Percentiles rank a stretch among this genome's conserved stretches.
Evolutionary conservation across 2,113 vertebrate species (phyloP).

Genomic region (Mionectes macconnelli): DNA sequence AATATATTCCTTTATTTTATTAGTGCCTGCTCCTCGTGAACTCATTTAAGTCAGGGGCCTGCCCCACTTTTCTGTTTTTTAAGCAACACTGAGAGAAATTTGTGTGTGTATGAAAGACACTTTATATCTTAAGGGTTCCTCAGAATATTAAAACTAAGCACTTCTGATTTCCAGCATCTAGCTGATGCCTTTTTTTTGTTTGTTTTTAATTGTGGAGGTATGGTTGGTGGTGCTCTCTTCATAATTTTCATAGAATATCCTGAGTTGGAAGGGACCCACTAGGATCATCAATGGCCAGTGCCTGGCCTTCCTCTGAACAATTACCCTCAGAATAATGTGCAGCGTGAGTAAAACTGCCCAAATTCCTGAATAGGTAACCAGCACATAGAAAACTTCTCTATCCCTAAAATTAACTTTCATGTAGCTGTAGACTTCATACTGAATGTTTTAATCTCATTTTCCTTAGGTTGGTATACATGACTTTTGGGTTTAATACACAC

Average conservation of each 20-base stretch:
- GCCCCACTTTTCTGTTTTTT: not conserved
- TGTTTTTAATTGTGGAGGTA: not conserved
- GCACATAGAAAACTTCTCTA: not conserved
- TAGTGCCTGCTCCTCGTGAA: not conserved
- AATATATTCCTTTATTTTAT: too few relatives aligned
- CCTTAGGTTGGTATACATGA: not conserved
- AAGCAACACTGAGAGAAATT: not conserved
- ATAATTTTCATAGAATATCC: not conserved
- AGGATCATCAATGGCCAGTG: not conserved
- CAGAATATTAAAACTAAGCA: not conserved
- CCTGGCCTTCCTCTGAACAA: not conserved
- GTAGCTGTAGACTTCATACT: not conserved
- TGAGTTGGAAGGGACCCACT: not conserved
- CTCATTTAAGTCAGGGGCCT: not conserved
- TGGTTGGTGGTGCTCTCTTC: not conserved
- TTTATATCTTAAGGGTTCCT: not conserved
- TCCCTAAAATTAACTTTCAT: not conserved
- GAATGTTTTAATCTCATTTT: not conserved
- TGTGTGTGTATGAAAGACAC: not conserved
- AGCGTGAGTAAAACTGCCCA: not conserved
- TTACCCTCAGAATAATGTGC: not conserved
- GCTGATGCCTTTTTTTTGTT: not conserved
- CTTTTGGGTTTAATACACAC: not conserved
- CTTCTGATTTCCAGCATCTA: not conserved
- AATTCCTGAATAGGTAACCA: not conserved